Evolutionary conservation across 2,888 invertebrate species (phyloP).

Genomic region (Agrochola lota): DNA sequence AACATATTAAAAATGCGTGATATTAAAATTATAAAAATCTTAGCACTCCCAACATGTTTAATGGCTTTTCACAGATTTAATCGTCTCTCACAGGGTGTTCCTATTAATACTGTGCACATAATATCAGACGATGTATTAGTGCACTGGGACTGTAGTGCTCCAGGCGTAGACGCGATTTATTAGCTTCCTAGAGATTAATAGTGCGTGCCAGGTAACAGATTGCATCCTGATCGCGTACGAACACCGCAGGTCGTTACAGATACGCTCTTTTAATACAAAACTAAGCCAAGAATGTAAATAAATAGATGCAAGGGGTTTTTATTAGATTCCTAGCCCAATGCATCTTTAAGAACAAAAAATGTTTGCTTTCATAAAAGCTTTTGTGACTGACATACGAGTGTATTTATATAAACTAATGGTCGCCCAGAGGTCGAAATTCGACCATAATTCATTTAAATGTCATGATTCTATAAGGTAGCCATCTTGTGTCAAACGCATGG

Average conservation of each 20-base stretch:
- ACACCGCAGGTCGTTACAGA: conserved; percentile 49
- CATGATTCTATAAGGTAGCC: too few species aligned
- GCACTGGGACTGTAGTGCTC: conserved; percentile 48
- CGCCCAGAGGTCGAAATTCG: too few species aligned
- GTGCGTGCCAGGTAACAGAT: conserved; percentile 61
- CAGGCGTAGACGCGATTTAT: conserved; percentile 58
- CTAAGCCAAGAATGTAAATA: neutral
- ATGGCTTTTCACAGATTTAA: neutral
- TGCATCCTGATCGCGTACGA: conserved; percentile 49
- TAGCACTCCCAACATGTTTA: neutral
- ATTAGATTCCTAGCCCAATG: neutral
- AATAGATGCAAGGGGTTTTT: conserved; percentile 5
- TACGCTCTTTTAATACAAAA: conserved; percentile 40
- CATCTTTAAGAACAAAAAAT: too few species aligned
- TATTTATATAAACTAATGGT: too few species aligned
- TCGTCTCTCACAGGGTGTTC: conserved; percentile 5
- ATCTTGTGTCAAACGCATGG: too few species aligned
- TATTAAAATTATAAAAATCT: neutral
- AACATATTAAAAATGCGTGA: too few species aligned
- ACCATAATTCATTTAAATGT: too few species aligned
- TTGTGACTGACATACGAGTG: too few species aligned
- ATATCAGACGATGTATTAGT: conserved; percentile 39
- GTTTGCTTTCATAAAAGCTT: too few species aligned
- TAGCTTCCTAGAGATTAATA: conserved; percentile 62
- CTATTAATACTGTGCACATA: conserved; percentile 32